These are phyloP conservation scores for Neodiprion fabricii DNA, from an alignment of 1,140 invertebrate genomes.

Conservation along the genomic window DNA sequence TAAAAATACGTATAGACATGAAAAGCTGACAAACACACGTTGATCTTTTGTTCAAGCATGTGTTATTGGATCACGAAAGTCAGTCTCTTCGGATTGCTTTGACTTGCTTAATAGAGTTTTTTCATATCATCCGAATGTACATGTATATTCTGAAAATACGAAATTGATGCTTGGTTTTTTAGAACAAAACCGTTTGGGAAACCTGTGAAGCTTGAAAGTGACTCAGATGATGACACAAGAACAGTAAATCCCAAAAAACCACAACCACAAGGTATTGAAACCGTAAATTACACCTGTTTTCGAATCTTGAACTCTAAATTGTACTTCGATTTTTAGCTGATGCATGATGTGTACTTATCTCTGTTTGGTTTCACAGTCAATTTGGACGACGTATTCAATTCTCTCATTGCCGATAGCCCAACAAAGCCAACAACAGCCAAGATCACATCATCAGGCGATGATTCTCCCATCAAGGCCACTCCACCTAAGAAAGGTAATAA, in stretches of 20 bases:
- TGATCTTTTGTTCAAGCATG: no score
- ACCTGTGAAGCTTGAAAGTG: slow-evolving; percentile 35
- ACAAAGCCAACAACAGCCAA: slow-evolving; percentile 33
- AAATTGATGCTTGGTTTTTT: slow-evolving; percentile 22
- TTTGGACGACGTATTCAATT: slow-evolving; percentile 57
- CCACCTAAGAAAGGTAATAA: slow-evolving; percentile 40
- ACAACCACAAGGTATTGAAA: slow-evolving; percentile 32
- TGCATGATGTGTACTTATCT: no score
- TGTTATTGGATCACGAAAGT: no score
- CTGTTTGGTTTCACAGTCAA: slow-evolving; percentile 40
- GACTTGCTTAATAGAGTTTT: no score
- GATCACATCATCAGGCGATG: slow-evolving; percentile 38
- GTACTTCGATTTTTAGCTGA: no score
- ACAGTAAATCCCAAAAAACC: slow-evolving; percentile 37
- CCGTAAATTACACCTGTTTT: slow-evolving; percentile 33
- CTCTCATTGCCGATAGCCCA: slow-evolving; percentile 47
- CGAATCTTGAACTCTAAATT: no score
- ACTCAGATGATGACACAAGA: slow-evolving; percentile 53
- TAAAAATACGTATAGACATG: no score
- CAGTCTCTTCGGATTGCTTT: no score
- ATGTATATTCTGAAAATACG: background rate
- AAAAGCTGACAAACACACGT: no score
- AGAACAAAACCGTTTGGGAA: slow-evolving; percentile 25
- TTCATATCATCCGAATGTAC: no score
- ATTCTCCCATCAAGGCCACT: slow-evolving; percentile 36